A percentile compares a stretch with the other conserved stretches of the same genome.
These are phyloP conservation scores for Urophycis tenuis DNA, from an alignment of 2,797 vertebrate genomes.

Conservation along the genomic window DNA sequence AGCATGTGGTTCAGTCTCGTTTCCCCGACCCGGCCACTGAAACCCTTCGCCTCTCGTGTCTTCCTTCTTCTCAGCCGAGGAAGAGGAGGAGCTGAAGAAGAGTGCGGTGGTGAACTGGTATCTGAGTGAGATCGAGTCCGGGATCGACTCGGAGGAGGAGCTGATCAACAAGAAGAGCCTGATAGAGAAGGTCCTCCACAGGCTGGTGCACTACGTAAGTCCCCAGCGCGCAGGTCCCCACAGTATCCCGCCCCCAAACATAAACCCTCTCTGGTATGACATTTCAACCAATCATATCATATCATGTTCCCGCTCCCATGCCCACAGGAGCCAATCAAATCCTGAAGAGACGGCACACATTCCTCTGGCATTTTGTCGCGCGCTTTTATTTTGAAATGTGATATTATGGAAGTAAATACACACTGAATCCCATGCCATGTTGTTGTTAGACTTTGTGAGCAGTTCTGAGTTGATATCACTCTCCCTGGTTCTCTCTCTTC, in stretches of 20 bases:
- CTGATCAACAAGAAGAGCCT: slow-evolving; percentile 89
- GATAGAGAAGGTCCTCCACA: slow-evolving; percentile 94
- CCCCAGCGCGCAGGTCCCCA: not conserved
- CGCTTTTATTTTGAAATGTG: not conserved
- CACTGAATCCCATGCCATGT: not conserved
- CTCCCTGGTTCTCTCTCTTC: not conserved
- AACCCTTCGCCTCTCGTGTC: not conserved
- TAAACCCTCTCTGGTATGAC: not conserved
- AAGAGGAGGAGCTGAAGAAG: slow-evolving; percentile 85
- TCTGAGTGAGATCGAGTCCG: slow-evolving; percentile 94
- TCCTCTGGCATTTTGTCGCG: too few relatives aligned
- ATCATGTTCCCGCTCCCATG: not conserved
- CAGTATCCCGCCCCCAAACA: not conserved
- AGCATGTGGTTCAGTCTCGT: too few relatives aligned
- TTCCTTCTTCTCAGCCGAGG: slow-evolving; percentile 72
- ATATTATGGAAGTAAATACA: not conserved
- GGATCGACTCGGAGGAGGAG: slow-evolving; percentile 95
- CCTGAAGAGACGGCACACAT: not conserved
- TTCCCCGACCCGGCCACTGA: not conserved
- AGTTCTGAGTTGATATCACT: not conserved
- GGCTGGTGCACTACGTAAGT: slow-evolving; percentile 92
- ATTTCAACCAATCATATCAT: not conserved
- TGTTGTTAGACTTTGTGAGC: not conserved
- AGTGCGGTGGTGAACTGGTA: slow-evolving; percentile 96
- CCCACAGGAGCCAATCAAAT: not conserved